A percentile compares a stretch with the other conserved stretches of the same genome.
phyloP scores from a whole-genome alignment of 2,888 invertebrate genomes.

The Hanleya hanleyi region DNA sequence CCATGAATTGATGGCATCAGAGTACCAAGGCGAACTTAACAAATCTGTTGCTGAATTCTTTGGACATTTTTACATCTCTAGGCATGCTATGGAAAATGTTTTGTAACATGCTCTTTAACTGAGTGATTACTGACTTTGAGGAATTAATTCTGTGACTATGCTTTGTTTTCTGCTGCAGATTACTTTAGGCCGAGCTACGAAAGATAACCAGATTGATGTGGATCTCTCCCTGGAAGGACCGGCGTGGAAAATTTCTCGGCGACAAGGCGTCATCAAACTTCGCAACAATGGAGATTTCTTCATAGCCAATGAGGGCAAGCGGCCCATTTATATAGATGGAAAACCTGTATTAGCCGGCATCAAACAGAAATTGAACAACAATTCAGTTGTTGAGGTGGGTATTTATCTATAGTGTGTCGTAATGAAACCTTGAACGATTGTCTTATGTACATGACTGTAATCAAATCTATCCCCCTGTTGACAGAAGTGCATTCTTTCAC shows the following conservation, averaged over 20 bases:
- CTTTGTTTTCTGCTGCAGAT: no score
- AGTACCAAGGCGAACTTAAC: no score
- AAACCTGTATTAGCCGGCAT: constrained; percentile 90
- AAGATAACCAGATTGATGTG: constrained; percentile 92
- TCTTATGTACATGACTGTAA: no score
- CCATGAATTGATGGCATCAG: no score
- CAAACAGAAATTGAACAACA: constrained; percentile 92
- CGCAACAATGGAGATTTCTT: constrained; percentile 96
- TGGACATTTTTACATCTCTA: no score
- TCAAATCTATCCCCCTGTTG: no score
- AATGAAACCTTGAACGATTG: no score
- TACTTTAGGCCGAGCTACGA: constrained; percentile 91
- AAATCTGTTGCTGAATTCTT: no score
- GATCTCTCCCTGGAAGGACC: constrained; percentile 95
- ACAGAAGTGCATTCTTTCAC: neutral
- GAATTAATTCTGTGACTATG: no score
- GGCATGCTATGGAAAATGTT: no score
- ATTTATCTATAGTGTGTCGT: neutral
- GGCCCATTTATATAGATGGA: constrained; percentile 95
- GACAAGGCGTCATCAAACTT: constrained; percentile 92
- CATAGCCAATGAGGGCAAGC: constrained; percentile 94
- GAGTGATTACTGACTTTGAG: no score
- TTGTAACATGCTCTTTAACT: no score
- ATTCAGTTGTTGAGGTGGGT: constrained; percentile 91
- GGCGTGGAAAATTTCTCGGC: constrained; percentile 89